phyloP scores from a whole-genome alignment of 2,797 vertebrate genomes.

The Gobio occitaniae region DNA sequence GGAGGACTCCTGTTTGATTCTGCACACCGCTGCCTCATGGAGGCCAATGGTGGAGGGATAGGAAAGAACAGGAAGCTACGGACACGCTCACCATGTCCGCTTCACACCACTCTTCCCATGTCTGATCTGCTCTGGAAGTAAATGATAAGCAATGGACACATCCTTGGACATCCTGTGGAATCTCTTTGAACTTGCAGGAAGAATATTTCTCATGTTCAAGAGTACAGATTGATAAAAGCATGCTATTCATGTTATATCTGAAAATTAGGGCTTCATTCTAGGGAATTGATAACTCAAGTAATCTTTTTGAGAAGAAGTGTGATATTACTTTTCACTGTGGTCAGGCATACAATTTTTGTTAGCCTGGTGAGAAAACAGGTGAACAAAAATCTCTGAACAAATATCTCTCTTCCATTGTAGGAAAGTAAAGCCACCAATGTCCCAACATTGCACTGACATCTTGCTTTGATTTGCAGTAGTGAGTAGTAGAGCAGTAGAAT shows the following conservation, averaged over 20 bases:
- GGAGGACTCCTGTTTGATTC: conserved; percentile 60
- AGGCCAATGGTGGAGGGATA: conserved; percentile 14
- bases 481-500: too few species aligned
- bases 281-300: too few species aligned
- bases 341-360: too few species aligned
- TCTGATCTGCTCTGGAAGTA: conserved; percentile 29
- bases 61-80: conserved; percentile 17
- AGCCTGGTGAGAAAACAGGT: not conserved
- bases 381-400: not conserved
- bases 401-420: too few species aligned
- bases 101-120: conserved; percentile 27
- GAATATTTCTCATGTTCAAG: conserved; percentile 1
- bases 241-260: not conserved
- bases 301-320: not conserved
- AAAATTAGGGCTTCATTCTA: not conserved
- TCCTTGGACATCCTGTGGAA: conserved; percentile 33
- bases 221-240: not conserved
- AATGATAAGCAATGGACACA: conserved; percentile 44
- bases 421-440: too few species aligned
- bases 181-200: conserved; percentile 31
- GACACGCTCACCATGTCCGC: conserved; percentile 35
- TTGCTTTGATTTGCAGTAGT: too few species aligned
- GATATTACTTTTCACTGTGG: not conserved
- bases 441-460: too few species aligned
- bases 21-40: conserved; percentile 56